A percentile compares a stretch with the other conserved stretches of the same genome.
These are phyloP conservation scores for Xerus inauris DNA, from an alignment of 2,113 vertebrate species.

Conservation along the genomic window DNA sequence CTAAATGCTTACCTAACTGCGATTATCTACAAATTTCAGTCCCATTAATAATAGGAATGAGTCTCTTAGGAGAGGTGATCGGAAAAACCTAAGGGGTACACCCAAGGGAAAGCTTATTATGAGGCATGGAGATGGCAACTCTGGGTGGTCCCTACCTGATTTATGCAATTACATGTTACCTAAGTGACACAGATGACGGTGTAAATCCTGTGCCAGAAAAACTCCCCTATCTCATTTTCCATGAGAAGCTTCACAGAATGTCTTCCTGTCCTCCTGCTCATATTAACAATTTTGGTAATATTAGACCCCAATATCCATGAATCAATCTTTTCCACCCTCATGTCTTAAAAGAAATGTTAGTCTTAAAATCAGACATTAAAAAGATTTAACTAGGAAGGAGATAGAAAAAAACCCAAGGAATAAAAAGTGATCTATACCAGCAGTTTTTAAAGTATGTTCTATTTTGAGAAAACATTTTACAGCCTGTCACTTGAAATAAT, in stretches of 20 bases:
- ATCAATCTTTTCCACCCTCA: neutral
- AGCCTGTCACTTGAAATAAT: neutral
- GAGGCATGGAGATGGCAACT: rapidly evolving
- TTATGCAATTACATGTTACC: rapidly evolving
- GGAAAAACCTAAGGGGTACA: neutral
- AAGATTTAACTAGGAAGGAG: neutral
- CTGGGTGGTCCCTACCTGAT: neutral
- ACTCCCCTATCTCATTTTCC: neutral
- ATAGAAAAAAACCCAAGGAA: neutral
- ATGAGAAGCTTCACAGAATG: neutral
- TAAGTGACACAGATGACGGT: neutral
- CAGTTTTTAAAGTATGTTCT: neutral
- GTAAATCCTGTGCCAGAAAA: neutral
- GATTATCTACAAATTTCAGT: neutral
- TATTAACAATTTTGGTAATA: too few species aligned
- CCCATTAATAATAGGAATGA: neutral
- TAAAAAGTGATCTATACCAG: neutral
- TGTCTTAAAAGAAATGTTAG: neutral
- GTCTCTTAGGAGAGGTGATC: neutral
- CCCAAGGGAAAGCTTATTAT: neutral
- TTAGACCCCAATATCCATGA: neutral
- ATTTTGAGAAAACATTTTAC: neutral
- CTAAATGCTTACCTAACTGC: neutral
- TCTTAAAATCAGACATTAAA: neutral
- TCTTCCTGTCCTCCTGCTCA: neutral